Evolutionary conservation across 2,888 invertebrate species (phyloP), one percentile per base, ranked within the genome.

Genomic region (Sinhomidia bicolor): DNA sequence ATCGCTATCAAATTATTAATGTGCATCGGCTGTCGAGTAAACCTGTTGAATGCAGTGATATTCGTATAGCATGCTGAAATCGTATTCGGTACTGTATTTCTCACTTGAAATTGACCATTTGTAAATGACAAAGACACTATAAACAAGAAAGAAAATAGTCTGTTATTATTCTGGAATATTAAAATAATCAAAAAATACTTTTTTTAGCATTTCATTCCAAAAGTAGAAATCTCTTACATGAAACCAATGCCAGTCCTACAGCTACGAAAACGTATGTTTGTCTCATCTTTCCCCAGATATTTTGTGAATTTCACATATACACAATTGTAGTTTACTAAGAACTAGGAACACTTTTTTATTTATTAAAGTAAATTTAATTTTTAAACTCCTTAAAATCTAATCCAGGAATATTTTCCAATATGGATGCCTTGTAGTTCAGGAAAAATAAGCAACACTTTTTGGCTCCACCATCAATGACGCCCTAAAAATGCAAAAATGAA

Each of bases 1-100:
- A 92, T 92, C 26, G 91, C 74, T 74, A 92, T 91, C 54, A 92
- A 81, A 85, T 92, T 91, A 2, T 91, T 86, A 68, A 92, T 92
- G 36, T 91, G 91, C 91, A 92, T 91, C 0, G 92, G 92, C 85
- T 90, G 91, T n/a, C 91, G 76, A 0, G 88, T 90, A 79, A 71
- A 91, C 36, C 92, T 88, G 79, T 91, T 90, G 88, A 90, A 91
- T 0, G 92, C 91, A 6, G 91, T 91, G 14, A 60, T 82, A 80
- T 92, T 92, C 51, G 44, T n/a, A 80, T 92, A 92, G 62, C 92
- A 92, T 10, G 23, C 76, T 68, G 29, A 20, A 36, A 91, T 85
- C 0, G 88, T 90, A 26, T 90, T 85, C 1, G 91, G 90, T 2
- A 90, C 44, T 0, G 90, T 90, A 54, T 85, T 90, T 57, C 87